These are phyloP conservation scores for Pristionchus entomophagus DNA, from an alignment of 2,888 invertebrate genomes.

Conservation along the genomic window DNA sequence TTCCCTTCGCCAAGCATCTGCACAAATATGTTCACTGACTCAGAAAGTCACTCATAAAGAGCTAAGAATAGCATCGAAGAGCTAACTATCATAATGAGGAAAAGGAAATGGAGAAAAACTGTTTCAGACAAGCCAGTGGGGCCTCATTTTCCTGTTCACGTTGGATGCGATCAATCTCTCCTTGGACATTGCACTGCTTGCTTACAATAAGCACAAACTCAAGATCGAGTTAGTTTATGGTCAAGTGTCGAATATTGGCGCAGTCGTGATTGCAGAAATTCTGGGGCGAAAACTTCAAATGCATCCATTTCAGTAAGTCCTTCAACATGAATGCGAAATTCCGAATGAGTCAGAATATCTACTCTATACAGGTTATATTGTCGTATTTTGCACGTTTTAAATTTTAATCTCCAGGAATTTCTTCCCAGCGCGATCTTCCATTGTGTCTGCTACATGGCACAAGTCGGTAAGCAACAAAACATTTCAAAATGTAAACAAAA, in stretches of 20 bases:
- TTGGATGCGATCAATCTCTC: not conserved
- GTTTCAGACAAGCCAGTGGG: not conserved
- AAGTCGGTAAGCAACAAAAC: not conserved
- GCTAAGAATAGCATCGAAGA: too few species aligned
- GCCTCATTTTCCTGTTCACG: not conserved
- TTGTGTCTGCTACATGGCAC: constrained; percentile 18
- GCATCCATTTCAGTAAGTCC: constrained; percentile 36
- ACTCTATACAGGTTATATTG: constrained; percentile 35
- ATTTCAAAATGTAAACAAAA: not conserved
- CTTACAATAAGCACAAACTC: constrained; percentile 24
- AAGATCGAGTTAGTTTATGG: constrained; percentile 10
- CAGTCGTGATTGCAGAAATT: too few species aligned
- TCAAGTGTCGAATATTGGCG: too few species aligned
- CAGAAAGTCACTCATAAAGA: too few species aligned
- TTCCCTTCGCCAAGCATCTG: too few species aligned
- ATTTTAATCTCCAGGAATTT: constrained; percentile 12
- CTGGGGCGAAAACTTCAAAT: too few species aligned
- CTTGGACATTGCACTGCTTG: not conserved
- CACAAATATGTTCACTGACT: too few species aligned
- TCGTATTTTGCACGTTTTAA: too few species aligned
- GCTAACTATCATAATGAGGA: not conserved
- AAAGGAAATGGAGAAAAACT: not conserved
- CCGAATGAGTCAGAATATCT: constrained; percentile 4
- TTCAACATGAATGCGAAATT: not conserved
- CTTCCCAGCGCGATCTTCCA: constrained; percentile 36